A percentile compares a stretch with the other conserved stretches of the same genome.
phyloP scores from a whole-genome alignment of 2,888 invertebrate genomes.

The Linyphia triangularis region DNA sequence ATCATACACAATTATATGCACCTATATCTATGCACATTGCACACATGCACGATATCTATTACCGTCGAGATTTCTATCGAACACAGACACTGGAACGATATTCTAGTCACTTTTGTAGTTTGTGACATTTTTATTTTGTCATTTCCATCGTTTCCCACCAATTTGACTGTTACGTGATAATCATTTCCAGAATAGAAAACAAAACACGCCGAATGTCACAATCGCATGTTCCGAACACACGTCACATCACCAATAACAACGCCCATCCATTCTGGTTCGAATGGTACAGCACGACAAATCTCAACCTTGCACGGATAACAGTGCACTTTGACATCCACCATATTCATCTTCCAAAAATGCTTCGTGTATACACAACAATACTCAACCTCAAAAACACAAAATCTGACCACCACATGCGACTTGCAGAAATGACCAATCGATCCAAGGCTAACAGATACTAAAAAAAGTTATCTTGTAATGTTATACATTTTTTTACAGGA shows the following conservation, averaged over 20 bases:
- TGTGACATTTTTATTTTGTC: no score
- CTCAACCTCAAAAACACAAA: background rate
- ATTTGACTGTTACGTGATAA: constrained; percentile 18
- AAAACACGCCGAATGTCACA: constrained; percentile 21
- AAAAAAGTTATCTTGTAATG: no score
- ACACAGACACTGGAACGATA: background rate
- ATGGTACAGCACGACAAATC: constrained; percentile 22
- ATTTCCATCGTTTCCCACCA: background rate
- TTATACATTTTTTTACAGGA: no score
- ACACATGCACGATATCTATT: no score
- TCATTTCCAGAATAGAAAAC: background rate
- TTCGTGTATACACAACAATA: background rate
- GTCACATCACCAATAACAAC: constrained; percentile 24
- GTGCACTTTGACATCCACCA: constrained; percentile 36
- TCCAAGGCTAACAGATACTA: no score
- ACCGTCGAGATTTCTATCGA: no score
- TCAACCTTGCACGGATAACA: constrained; percentile 8
- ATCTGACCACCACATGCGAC: no score
- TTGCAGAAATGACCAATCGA: no score
- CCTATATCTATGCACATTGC: no score
- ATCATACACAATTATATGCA: no score
- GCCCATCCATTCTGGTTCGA: background rate
- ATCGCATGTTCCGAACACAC: constrained; percentile 19
- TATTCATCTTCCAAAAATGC: constrained; percentile 43
- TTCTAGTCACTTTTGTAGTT: background rate